Evolutionary conservation across 2,113 vertebrate species (phyloP).

Genomic region (Oryzias javanicus): DNA sequence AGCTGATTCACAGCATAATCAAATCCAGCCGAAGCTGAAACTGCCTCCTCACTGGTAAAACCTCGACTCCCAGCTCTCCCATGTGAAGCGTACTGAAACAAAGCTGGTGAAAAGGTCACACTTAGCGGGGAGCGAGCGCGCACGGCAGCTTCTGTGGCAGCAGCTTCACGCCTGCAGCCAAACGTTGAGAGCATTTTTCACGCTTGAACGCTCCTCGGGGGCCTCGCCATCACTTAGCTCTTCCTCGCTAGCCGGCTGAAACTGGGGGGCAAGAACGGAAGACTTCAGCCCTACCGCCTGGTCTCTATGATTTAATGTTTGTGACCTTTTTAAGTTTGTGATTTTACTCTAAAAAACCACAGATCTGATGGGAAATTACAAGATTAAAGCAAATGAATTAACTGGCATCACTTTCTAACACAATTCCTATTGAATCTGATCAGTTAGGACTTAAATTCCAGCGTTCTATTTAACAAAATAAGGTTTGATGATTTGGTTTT

Average conservation of each 20-base stretch:
- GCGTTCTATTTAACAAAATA: no score
- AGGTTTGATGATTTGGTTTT: no score
- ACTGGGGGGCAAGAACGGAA: constrained; percentile 3
- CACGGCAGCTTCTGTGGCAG: not conserved
- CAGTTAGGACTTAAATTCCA: no score
- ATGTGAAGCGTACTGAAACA: not conserved
- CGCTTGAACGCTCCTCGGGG: not conserved
- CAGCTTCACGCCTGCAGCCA: not conserved
- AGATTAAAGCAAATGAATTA: no score
- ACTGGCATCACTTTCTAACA: no score
- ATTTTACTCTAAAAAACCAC: no score
- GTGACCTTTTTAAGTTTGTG: no score
- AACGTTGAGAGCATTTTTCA: not conserved
- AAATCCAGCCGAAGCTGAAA: constrained; percentile 6
- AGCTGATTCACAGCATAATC: constrained; percentile 16
- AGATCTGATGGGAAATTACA: no score
- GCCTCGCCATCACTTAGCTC: constrained; percentile 4
- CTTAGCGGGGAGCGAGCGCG: not conserved
- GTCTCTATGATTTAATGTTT: no score
- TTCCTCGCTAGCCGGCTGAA: constrained; percentile 6
- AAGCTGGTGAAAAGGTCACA: constrained; percentile 2
- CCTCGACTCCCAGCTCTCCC: constrained; percentile 4
- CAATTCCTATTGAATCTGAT: no score
- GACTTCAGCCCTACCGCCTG: constrained; percentile 2
- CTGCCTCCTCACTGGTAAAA: not conserved